These are phyloP conservation scores for Balaeniceps rex DNA, from an alignment of 2,113 vertebrate genomes.

Conservation along the genomic window DNA sequence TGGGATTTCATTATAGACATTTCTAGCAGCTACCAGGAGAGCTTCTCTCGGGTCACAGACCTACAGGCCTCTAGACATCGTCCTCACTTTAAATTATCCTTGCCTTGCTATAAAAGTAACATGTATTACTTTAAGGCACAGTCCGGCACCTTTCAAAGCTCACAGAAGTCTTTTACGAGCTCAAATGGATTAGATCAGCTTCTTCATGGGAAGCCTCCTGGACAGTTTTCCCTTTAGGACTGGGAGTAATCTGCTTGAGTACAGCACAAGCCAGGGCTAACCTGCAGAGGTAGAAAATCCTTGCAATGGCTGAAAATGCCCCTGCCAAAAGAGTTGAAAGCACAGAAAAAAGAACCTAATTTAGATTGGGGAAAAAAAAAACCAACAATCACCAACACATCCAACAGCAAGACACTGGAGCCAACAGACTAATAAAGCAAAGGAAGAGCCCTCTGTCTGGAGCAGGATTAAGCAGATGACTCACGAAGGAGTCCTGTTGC, in stretches of 20 bases:
- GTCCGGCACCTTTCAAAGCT: background rate
- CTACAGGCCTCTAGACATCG: background rate
- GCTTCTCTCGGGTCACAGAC: background rate
- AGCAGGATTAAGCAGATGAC: background rate
- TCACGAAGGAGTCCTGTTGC: background rate
- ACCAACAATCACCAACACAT: background rate
- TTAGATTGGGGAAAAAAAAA: background rate
- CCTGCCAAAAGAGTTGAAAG: background rate
- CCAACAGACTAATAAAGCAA: background rate
- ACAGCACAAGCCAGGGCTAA: background rate
- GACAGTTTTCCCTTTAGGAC: background rate
- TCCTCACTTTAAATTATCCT: background rate
- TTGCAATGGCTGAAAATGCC: background rate
- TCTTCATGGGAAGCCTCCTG: background rate
- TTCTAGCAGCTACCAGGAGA: background rate
- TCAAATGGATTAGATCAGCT: conserved; percentile 1
- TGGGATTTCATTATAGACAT: conserved; percentile 15
- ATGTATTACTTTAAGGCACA: background rate
- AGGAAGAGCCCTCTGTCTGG: conserved; percentile 28
- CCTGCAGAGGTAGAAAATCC: background rate
- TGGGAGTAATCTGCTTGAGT: background rate
- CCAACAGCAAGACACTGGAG: background rate
- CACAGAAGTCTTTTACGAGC: background rate
- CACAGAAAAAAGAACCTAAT: background rate
- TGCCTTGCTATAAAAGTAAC: background rate